A percentile compares a stretch with the other conserved stretches of the same genome.
These are phyloP conservation scores for Cantharis rufa DNA, from an alignment of 2,888 invertebrate genomes.

Conservation along the genomic window DNA sequence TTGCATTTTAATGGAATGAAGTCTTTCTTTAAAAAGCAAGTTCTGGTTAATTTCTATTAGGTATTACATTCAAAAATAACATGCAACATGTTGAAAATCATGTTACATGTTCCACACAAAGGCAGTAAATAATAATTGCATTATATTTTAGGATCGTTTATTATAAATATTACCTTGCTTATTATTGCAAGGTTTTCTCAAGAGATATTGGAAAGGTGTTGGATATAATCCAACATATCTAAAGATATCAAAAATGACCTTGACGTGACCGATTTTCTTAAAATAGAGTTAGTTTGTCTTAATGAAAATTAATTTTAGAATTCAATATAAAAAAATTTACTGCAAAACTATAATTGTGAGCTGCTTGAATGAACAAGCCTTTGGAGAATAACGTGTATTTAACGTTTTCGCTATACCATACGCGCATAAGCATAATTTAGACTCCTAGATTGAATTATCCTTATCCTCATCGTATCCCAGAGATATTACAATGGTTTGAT, in stretches of 20 bases:
- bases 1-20: too few species aligned
- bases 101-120: background rate
- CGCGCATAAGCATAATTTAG: too few species aligned
- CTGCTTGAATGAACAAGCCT: background rate
- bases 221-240: conserved; percentile 17
- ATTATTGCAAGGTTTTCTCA: conserved; percentile 10
- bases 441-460: background rate
- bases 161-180: conserved; percentile 4
- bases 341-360: background rate
- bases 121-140: background rate
- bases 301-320: conserved; percentile 4
- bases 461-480: background rate
- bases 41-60: background rate
- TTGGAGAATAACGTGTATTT: background rate
- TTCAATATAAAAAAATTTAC: background rate
- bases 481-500: background rate
- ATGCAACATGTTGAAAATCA: background rate
- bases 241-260: conserved; percentile 15
- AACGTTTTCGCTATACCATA: background rate
- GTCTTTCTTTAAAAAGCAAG: background rate
- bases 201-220: conserved; percentile 12
- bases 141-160: background rate
- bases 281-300: conserved; percentile 2
- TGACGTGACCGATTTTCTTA: conserved; percentile 16
- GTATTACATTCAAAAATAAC: background rate